Percentiles rank a stretch among this genome's conserved stretches.
These are phyloP conservation scores for Drosophila navojoa DNA, from an alignment of 1,140 invertebrate genomes.

Conservation along the genomic window DNA sequence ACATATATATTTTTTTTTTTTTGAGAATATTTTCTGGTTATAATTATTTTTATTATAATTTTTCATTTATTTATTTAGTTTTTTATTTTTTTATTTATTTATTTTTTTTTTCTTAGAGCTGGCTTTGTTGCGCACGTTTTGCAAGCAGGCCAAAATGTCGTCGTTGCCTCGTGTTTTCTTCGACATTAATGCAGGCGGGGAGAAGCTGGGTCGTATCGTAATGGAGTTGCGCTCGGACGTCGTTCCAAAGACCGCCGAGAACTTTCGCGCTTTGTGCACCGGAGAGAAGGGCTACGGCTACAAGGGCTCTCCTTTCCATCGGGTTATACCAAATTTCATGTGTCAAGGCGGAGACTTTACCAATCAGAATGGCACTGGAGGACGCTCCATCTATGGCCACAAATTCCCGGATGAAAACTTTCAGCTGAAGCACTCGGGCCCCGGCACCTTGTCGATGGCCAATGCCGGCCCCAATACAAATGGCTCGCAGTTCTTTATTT, in stretches of 20 bases:
- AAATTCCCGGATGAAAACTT: slow-evolving; percentile 99
- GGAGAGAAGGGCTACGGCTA: slow-evolving; percentile 96
- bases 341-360: slow-evolving; percentile 98
- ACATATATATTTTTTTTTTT: no score
- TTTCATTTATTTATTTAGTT: no score
- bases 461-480: slow-evolving; percentile 98
- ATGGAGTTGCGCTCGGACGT: slow-evolving; percentile 93
- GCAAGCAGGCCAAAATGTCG: slow-evolving; percentile 19
- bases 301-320: slow-evolving; percentile 95
- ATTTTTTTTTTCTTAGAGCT: slow-evolving; percentile 8
- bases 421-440: slow-evolving; percentile 93
- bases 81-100: neutral
- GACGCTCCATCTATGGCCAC: slow-evolving; percentile 96
- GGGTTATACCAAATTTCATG: slow-evolving; percentile 99
- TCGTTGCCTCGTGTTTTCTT: slow-evolving; percentile 42
- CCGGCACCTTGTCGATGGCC: slow-evolving; percentile 96
- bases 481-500: slow-evolving; percentile 97
- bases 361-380: slow-evolving; percentile 96
- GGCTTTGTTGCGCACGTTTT: slow-evolving; percentile 26
- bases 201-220: slow-evolving; percentile 31
- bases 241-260: slow-evolving; percentile 96
- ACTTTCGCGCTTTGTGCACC: slow-evolving; percentile 95
- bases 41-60: no score
- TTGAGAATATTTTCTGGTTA: no score
- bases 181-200: slow-evolving; percentile 30